phyloP scores from a whole-genome alignment of 1,140 invertebrate species.

The Galendromus occidentalis region DNA sequence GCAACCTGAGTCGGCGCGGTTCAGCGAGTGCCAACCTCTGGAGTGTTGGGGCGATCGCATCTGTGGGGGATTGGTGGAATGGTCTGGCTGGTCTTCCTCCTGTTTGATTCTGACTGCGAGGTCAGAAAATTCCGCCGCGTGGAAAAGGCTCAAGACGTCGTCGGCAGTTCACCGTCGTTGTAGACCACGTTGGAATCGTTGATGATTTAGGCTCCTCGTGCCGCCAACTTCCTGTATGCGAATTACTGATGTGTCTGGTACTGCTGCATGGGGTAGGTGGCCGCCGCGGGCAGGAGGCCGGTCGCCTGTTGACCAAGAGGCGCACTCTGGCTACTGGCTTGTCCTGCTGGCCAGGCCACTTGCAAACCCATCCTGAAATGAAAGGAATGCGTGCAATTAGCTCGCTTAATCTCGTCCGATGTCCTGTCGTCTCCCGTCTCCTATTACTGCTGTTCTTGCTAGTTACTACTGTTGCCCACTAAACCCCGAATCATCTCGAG shows the following conservation, averaged over 20 bases:
- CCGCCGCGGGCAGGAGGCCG: not conserved
- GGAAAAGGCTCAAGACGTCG: not conserved
- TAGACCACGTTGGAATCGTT: not conserved
- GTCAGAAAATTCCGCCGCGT: too few relatives aligned
- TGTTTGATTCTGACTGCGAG: too few relatives aligned
- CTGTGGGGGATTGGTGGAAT: too few relatives aligned
- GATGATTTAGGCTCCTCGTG: not conserved
- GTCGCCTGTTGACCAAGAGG: conserved; percentile 1
- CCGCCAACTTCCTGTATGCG: not conserved
- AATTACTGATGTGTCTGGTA: conserved; percentile 11
- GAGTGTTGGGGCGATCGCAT: too few relatives aligned
- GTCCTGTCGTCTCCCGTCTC: too few relatives aligned
- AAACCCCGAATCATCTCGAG: too few relatives aligned
- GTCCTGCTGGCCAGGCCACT: conserved; percentile 7
- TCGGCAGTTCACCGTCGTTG: not conserved
- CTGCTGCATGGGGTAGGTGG: conserved; percentile 11
- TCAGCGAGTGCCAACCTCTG: too few relatives aligned
- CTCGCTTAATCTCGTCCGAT: too few relatives aligned
- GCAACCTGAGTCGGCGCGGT: too few relatives aligned
- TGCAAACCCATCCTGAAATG: conserved; percentile 10
- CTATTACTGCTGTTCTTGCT: too few relatives aligned
- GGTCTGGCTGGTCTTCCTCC: too few relatives aligned
- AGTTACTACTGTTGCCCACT: too few relatives aligned
- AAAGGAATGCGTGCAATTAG: not conserved
- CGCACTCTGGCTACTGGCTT: not conserved